Percentiles rank a stretch among this genome's conserved stretches.
Evolutionary conservation across 2,888 invertebrate species (phyloP).

Genomic region (Meandrusa payeni): DNA sequence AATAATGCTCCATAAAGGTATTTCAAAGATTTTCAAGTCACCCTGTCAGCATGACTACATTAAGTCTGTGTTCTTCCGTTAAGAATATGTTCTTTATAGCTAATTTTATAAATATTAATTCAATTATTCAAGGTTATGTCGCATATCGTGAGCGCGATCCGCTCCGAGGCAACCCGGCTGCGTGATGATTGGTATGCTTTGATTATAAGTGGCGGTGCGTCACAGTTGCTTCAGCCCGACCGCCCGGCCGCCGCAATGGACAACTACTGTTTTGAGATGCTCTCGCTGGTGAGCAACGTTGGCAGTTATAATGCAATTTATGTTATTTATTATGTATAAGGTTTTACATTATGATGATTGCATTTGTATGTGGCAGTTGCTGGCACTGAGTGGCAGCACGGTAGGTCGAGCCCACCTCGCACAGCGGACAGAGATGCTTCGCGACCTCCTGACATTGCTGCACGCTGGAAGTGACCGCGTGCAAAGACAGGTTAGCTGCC

Average conservation of each 20-base stretch:
- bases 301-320: neutral
- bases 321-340: neutral
- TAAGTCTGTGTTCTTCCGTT: too few species aligned
- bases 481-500: constrained; percentile 88
- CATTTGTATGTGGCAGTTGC: constrained; percentile 56
- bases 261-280: constrained; percentile 98
- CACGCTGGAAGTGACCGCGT: constrained; percentile 97
- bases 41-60: too few species aligned
- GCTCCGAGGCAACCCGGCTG: constrained; percentile 91
- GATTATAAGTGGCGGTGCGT: constrained; percentile 51
- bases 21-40: too few species aligned
- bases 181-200: constrained; percentile 94
- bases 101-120: too few species aligned
- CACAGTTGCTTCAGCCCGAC: constrained; percentile 38
- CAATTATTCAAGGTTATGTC: constrained; percentile 85
- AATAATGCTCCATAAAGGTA: too few species aligned
- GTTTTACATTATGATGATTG: neutral
- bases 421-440: constrained; percentile 91
- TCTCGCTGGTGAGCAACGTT: constrained; percentile 86
- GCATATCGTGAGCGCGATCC: constrained; percentile 94
- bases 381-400: constrained; percentile 95
- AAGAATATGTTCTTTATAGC: too few species aligned
- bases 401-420: constrained; percentile 95
- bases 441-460: constrained; percentile 91
- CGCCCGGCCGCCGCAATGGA: constrained; percentile 76